Evolutionary conservation across 1,140 invertebrate species (phyloP), one percentile per base, ranked within the genome.

Genomic region (Agrilus planipennis): DNA sequence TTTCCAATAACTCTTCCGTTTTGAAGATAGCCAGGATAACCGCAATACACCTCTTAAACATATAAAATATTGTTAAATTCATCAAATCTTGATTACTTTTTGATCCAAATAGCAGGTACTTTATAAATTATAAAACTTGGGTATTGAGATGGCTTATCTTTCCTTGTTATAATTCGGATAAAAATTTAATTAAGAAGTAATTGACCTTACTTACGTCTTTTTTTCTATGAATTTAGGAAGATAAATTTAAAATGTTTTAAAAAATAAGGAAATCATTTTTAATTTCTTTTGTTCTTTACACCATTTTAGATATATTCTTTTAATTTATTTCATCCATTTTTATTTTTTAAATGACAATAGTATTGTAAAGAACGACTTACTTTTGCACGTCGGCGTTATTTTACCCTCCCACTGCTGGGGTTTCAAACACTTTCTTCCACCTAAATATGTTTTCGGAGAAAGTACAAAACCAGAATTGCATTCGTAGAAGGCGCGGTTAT

Each of bases 391-490:
- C 2, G 67, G 67, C 28, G 52, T 62, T 54, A 61, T 47, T 10
- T 51, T 41, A 19, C 62, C 63, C 44, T 70, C 64, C 73, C 73
- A 76, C 17, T 63, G 51, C 2, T 68, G 64, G 20, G 68, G 57
- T 40, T 68, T 64, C 7, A 63, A 51, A 45, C 73, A 76, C 14
- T 54, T 65, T 20, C 61, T 42, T 7, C 54, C 54, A n/a, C 50
- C 44, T 11, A 31, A 17, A 35, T 51, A 51, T 7, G 38, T 21
- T 6, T 31, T 30, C 20, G 37, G 72, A 19, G 55, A 54, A 4
- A 77, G 45, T 36, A 57, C 54, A 48, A 69, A 76, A 0, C 75
- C 75, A 12, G 50, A 45, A 10, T 64, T 53, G 47, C 77, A 80
- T 6, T 46, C 52, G 47, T 74, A 77, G 38, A 45, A 55, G 15